A percentile compares a stretch with the other conserved stretches of the same genome.
Conservation (phyloP, 2,888 invertebrate species). For the Lottia gigantea region DNA sequence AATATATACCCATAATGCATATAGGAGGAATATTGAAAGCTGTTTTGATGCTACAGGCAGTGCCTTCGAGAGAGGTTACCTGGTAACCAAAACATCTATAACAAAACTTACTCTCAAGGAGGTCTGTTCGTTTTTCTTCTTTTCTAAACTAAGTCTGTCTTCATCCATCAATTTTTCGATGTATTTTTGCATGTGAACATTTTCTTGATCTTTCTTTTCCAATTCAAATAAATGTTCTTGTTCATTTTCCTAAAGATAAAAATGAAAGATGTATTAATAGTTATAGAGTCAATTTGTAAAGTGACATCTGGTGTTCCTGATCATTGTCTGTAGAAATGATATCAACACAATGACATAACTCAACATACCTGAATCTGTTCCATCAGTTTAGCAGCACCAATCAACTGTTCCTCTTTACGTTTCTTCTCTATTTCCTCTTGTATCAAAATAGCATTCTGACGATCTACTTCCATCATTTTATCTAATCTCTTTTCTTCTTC, state of each 20-base stretch:
- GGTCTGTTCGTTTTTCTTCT: conserved; percentile 57
- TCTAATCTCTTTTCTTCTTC: conserved; percentile 66
- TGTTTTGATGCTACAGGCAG: too few species aligned
- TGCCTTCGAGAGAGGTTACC: too few species aligned
- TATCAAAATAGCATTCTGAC: conserved; percentile 64
- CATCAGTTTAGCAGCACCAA: conserved; percentile 66
- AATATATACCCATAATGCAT: too few species aligned
- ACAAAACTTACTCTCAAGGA: conserved; percentile 45
- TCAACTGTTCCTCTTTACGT: conserved; percentile 61
- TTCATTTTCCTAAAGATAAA: conserved; percentile 56
- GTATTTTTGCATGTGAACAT: conserved; percentile 66
- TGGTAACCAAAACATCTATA: too few species aligned
- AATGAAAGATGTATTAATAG: too few species aligned
- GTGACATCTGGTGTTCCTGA: too few species aligned
- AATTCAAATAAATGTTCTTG: conserved; percentile 62
- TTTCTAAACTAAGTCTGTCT: conserved; percentile 57
- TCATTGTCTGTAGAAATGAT: too few species aligned
- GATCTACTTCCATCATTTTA: conserved; percentile 68
- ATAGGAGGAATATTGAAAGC: too few species aligned
- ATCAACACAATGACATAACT: too few species aligned
- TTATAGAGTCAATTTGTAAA: too few species aligned
- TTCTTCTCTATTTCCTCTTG: conserved; percentile 67
- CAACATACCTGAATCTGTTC: conserved; percentile 59
- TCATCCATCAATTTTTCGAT: conserved; percentile 67
- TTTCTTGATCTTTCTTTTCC: conserved; percentile 68